Conservation (phyloP, 2,888 invertebrate species). For the Athrips mouffetella region DNA sequence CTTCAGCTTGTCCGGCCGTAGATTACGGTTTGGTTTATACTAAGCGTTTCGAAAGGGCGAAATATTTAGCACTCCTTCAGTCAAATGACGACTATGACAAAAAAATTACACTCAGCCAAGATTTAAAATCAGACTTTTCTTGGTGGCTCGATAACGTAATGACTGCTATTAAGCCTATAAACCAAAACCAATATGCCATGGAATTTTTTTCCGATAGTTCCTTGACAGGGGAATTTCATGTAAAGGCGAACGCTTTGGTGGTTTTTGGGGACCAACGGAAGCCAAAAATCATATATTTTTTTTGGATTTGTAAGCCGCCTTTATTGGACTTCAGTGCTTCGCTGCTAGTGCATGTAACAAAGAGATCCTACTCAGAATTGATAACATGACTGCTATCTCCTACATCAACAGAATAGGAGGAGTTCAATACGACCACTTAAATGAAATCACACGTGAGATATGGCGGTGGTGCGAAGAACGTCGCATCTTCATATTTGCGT, state of each 20-base stretch:
- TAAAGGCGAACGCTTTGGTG: slow-evolving; percentile 5
- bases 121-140: too few species aligned
- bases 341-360: slow-evolving; percentile 9
- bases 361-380: slow-evolving; percentile 17
- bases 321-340: slow-evolving; percentile 18
- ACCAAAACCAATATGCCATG: background rate
- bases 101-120: too few species aligned
- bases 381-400: slow-evolving; percentile 19
- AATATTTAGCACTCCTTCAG: background rate
- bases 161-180: too few species aligned
- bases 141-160: background rate
- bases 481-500: slow-evolving; percentile 6
- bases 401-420: slow-evolving; percentile 16
- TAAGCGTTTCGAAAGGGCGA: slow-evolving; percentile 12
- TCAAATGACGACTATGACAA: background rate
- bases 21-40: slow-evolving; percentile 16
- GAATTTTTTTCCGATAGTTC: slow-evolving; percentile 20
- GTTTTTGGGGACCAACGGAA: slow-evolving; percentile 11
- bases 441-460: slow-evolving; percentile 4
- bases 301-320: slow-evolving; percentile 17
- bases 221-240: slow-evolving; percentile 15
- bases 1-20: slow-evolving; percentile 15
- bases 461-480: slow-evolving; percentile 14
- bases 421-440: background rate
- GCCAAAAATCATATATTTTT: slow-evolving; percentile 11